Evolutionary conservation across 2,888 invertebrate genomes (phyloP).

Genomic region (Drosophila diplacantha): DNA sequence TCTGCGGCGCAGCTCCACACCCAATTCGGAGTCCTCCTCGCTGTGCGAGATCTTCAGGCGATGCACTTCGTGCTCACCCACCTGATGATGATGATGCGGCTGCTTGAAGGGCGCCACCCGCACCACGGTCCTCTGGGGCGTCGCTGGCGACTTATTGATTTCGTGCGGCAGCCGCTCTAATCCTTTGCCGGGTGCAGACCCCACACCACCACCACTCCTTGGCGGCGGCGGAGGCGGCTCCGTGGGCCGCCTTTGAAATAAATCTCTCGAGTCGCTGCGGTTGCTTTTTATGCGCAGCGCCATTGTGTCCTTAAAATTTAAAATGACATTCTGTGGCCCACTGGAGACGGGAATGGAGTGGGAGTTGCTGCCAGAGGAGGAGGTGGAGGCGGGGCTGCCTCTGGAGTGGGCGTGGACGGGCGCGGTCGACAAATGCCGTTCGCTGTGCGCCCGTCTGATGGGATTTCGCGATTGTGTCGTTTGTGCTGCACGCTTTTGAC

Average conservation of each 20-base stretch:
- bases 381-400: slow-evolving; percentile 53
- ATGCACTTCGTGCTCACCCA: slow-evolving; percentile 77
- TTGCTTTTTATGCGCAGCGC: slow-evolving; percentile 84
- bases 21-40: slow-evolving; percentile 70
- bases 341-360: slow-evolving; percentile 60
- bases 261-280: slow-evolving; percentile 82
- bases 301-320: slow-evolving; percentile 86
- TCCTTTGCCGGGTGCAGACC: slow-evolving; percentile 53
- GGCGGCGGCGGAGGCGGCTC: slow-evolving; percentile 78
- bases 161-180: slow-evolving; percentile 58
- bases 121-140: slow-evolving; percentile 78
- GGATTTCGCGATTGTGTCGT: slow-evolving; percentile 77
- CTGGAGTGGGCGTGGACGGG: slow-evolving; percentile 43
- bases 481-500: slow-evolving; percentile 67
- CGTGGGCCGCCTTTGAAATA: slow-evolving; percentile 79
- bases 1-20: slow-evolving; percentile 36
- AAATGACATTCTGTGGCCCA: slow-evolving; percentile 66
- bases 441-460: slow-evolving; percentile 77
- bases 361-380: slow-evolving; percentile 57
- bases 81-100: slow-evolving; percentile 70
- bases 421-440: slow-evolving; percentile 71
- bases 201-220: slow-evolving; percentile 1
- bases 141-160: slow-evolving; percentile 77
- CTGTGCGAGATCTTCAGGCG: slow-evolving; percentile 80
- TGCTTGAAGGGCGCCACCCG: slow-evolving; percentile 78